Evolutionary conservation across 2,888 invertebrate genomes (phyloP).

Genomic region (Caenorhabditis panamensis): DNA sequence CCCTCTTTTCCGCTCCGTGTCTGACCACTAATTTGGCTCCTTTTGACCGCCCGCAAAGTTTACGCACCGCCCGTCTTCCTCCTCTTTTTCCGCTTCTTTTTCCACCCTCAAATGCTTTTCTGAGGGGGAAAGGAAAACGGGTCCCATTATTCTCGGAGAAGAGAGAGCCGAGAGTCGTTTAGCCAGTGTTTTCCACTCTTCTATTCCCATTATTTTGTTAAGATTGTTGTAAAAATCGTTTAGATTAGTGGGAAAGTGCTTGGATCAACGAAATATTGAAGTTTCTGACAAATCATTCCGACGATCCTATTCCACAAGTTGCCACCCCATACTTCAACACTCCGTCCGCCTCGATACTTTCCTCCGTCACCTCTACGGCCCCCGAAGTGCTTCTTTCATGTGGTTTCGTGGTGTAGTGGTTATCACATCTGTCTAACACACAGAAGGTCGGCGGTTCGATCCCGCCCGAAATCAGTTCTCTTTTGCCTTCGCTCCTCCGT

Average conservation of each 20-base stretch:
- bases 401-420: no score
- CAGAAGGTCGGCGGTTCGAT: slow-evolving; percentile 79
- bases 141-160: slow-evolving; percentile 28
- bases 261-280: no score
- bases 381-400: background rate
- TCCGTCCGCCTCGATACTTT: no score
- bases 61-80: slow-evolving; percentile 29
- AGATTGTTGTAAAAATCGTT: background rate
- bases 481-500: slow-evolving; percentile 26
- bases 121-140: no score
- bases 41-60: slow-evolving; percentile 59
- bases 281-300: no score
- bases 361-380: background rate
- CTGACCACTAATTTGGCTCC: slow-evolving; percentile 50
- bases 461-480: slow-evolving; percentile 75
- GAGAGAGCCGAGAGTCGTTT: slow-evolving; percentile 29
- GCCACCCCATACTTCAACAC: no score
- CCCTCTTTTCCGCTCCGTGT: background rate
- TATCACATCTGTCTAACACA: slow-evolving; percentile 80
- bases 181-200: slow-evolving; percentile 38
- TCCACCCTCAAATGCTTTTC: slow-evolving; percentile 1
- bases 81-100: slow-evolving; percentile 7
- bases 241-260: no score
- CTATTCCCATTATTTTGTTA: slow-evolving; percentile 5
- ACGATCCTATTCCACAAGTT: background rate